Base-by-base conservation (phyloP, 2,888 invertebrate species). In the Eilema depressum region DNA sequence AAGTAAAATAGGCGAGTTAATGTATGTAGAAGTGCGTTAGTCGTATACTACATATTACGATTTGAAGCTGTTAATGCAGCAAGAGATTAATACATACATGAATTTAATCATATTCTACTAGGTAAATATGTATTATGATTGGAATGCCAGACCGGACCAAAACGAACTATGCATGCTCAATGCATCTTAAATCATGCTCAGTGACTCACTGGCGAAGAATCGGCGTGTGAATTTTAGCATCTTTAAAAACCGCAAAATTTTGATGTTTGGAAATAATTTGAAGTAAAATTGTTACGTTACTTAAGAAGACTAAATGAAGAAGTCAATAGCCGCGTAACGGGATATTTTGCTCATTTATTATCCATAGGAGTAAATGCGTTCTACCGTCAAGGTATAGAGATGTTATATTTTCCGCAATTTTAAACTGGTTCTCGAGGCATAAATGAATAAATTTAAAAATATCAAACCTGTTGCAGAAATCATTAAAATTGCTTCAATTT, bases 371-470 rank as follows among this genome's bases (percentile, higher is more conserved):
- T n/a, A 25, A 23, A 28, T 25, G 17, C 20, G 11, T 23, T 41
- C 12, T 26, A 56, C 4, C 26, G 8, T 25, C 63, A 20, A 25
- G 11, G 33, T 61, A 12, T 56, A 33, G 12, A 30, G 30, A n/a
- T 56, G 17, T 25, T 28, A 28, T 64, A 47, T 28, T 64, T 65
- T 57, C 28, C 3, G 30, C 23, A 65, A 65, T 41, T 57, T 66
- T 8, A 3, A 59, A 63, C 56, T 68, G 25, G 68, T 63, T 68
- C 28, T 53, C 12, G 30, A 26, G 25, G 62, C 63, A 57, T 66
- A 25, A 56, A 66, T 60, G n/a, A 64, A 64, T 64, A 64, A 64
- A 63, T 89, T 88, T 86, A 88, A 89, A 86, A 87, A 78, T 72
- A 84, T 75, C 77, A 83, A 81, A 78, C 69, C 66, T 75, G 72